Conservation (phyloP, 2,888 invertebrate genomes). For the Eurytoma californica region DNA sequence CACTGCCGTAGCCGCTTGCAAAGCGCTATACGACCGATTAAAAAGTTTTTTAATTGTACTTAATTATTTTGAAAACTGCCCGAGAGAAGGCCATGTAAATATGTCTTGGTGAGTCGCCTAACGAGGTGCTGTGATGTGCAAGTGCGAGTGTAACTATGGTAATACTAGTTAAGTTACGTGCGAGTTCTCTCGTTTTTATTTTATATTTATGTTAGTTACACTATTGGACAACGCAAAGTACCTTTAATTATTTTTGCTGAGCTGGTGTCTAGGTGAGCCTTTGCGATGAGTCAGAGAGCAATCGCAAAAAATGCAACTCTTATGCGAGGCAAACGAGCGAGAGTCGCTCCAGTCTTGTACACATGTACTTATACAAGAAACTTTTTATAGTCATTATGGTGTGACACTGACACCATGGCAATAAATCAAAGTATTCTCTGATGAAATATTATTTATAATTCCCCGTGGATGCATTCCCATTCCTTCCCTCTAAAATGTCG, state of each 20-base stretch:
- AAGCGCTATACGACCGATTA: background rate
- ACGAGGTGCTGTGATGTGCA: slow-evolving; percentile 7
- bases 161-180: background rate
- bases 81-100: slow-evolving; percentile 26
- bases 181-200: background rate
- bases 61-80: slow-evolving; percentile 23
- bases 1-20: background rate
- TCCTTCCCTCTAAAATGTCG: too few species aligned
- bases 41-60: background rate
- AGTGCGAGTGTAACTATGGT: background rate
- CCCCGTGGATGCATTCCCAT: too few species aligned
- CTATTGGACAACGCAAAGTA: slow-evolving; percentile 7
- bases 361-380: background rate
- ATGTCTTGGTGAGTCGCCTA: slow-evolving; percentile 9
- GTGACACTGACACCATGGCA: slow-evolving; percentile 31
- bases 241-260: slow-evolving; percentile 37
- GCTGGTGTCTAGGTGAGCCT: background rate
- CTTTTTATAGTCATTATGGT: slow-evolving; percentile 39
- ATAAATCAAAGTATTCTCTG: slow-evolving; percentile 51
- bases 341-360: too few species aligned
- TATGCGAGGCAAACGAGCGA: background rate
- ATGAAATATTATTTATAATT: slow-evolving; percentile 8
- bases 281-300: background rate
- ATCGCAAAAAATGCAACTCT: slow-evolving; percentile 28
- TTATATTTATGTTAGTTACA: slow-evolving; percentile 15